Evolutionary conservation across 2,797 vertebrate species (phyloP).

Genomic region (Avahi laniger): DNA sequence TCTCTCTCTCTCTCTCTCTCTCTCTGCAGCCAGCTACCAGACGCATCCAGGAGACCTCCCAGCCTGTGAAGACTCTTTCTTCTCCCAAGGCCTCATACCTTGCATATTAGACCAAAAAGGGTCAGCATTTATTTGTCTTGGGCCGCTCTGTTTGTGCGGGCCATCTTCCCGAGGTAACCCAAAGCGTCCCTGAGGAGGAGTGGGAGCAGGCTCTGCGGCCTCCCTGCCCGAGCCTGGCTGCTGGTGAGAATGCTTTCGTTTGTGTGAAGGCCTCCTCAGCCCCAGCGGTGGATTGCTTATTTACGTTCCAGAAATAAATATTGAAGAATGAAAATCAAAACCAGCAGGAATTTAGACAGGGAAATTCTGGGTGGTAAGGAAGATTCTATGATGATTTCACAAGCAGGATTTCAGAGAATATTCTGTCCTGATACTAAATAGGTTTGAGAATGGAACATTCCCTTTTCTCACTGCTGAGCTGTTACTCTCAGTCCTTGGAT

Average conservation of each 20-base stretch:
- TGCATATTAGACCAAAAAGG: background rate
- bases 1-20: background rate
- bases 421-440: background rate
- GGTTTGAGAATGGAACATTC: background rate
- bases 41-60: slow-evolving; percentile 37
- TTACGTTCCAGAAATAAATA: slow-evolving; percentile 61
- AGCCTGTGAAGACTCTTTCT: slow-evolving; percentile 35
- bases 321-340: slow-evolving; percentile 54
- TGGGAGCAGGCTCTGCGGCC: background rate
- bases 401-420: background rate
- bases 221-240: background rate
- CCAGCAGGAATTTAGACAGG: background rate
- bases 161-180: slow-evolving; percentile 6
- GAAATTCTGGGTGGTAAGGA: slow-evolving; percentile 14
- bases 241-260: background rate
- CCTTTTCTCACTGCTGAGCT: background rate
- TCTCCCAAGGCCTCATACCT: background rate
- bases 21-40: background rate
- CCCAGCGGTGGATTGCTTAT: background rate
- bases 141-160: background rate
- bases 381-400: background rate
- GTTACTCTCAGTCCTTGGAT: background rate
- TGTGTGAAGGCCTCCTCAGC: background rate
- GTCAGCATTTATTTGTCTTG: slow-evolving; percentile 38
- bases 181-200: background rate